Evolutionary conservation across 2,113 vertebrate genomes (phyloP).

Genomic region (Oreochromis niloticus): DNA sequence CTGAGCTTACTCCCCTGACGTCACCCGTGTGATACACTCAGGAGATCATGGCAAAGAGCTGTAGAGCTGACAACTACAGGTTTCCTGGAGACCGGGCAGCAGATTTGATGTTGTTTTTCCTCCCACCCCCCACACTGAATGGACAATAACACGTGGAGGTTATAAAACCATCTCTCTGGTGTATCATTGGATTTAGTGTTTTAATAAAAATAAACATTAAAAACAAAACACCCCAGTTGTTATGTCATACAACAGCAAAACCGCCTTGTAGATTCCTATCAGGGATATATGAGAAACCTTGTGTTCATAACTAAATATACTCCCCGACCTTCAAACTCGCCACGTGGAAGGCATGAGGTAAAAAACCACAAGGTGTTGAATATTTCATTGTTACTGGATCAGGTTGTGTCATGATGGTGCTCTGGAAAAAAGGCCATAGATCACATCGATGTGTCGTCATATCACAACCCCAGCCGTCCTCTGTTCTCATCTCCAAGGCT

Average conservation of each 20-base stretch:
- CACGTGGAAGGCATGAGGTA: slow-evolving; percentile 14
- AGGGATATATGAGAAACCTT: neutral
- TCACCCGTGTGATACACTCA: slow-evolving; percentile 35
- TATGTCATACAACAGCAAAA: neutral
- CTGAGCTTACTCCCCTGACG: slow-evolving; percentile 45
- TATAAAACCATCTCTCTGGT: neutral
- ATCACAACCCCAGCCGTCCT: neutral
- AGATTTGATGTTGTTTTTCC: slow-evolving; percentile 30
- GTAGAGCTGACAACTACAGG: slow-evolving; percentile 30
- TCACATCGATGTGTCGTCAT: slow-evolving; percentile 15
- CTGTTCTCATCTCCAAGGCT: neutral
- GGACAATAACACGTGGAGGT: neutral
- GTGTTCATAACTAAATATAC: neutral
- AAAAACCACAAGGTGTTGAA: slow-evolving; percentile 27
- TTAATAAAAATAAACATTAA: neutral
- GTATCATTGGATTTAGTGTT: neutral
- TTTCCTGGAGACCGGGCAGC: slow-evolving; percentile 55
- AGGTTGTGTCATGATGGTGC: slow-evolving; percentile 23
- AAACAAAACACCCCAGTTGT: neutral
- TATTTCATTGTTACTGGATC: slow-evolving; percentile 54
- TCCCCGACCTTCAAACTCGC: neutral
- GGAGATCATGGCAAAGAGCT: slow-evolving; percentile 49
- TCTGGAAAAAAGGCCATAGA: slow-evolving; percentile 10
- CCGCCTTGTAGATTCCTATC: neutral
- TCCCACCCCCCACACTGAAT: neutral